These are phyloP conservation scores for Crocodylus rhombifer DNA, from an alignment of 2,797 vertebrate species.

Conservation along the genomic window DNA sequence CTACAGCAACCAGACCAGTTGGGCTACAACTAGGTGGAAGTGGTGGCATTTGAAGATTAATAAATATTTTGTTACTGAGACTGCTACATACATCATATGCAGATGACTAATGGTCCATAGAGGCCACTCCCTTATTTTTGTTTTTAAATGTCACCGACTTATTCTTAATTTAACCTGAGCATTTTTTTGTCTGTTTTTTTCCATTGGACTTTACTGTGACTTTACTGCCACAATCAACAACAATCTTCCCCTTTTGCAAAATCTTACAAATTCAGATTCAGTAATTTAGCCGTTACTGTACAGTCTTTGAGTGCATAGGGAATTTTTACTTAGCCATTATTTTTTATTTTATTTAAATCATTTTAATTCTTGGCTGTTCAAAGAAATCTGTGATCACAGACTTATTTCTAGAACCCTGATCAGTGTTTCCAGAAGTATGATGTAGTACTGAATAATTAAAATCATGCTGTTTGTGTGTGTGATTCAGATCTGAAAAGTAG, in stretches of 20 bases:
- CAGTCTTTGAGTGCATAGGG: conserved; percentile 2
- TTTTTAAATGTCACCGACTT: not conserved
- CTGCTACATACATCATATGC: not conserved
- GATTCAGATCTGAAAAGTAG: not conserved
- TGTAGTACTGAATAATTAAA: conserved; percentile 11
- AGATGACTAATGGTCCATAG: not conserved
- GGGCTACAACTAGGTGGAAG: not conserved
- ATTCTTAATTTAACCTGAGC: not conserved
- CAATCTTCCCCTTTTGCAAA: not conserved
- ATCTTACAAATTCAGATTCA: not conserved
- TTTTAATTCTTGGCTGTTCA: not conserved
- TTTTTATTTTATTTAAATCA: conserved; percentile 14
- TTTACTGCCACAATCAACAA: no score
- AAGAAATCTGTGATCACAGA: conserved; percentile 19
- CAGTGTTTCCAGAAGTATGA: not conserved
- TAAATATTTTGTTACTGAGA: not conserved
- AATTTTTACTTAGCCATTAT: not conserved
- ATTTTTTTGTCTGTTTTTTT: not conserved
- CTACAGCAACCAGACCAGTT: not conserved
- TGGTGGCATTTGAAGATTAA: not conserved
- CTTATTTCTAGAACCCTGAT: not conserved
- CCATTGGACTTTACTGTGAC: not conserved
- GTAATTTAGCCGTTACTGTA: not conserved
- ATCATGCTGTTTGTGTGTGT: not conserved
- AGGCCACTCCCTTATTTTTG: not conserved